Evolutionary conservation across 2,797 vertebrate species (phyloP), one percentile per base, ranked within the genome.

Genomic region (Pogonophryne albipinna): DNA sequence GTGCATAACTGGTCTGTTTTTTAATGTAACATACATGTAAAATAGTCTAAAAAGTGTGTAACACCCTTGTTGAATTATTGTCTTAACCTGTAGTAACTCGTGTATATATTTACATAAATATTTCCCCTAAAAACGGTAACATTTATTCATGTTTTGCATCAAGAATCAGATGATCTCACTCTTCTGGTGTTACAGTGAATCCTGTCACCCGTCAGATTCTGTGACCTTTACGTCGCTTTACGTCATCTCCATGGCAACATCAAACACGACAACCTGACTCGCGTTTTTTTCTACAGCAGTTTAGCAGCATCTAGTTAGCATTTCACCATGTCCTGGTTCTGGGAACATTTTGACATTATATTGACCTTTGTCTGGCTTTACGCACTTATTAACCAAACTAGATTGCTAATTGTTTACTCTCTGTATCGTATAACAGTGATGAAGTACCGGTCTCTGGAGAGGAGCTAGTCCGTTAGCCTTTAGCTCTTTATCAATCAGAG

Each of bases 401-500:
- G 27, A 27, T 0, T 27, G 3, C 27, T 27, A 1, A 27, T 4
- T 27, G 4, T 4, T 27, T 27, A 27, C 27, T 27, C 27, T 27
- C 27, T 27, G 23, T 27, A 27, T 27, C 23, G 27, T 4, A 4
- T 34, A 6, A 34, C 34, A 34, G 34, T 34, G 34, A 34, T 34
- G 8, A 34, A 8, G 34, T 34, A 34, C 34, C 34, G 27, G 27
- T 59, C 86, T 71, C 77, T 23, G 4, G 73, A 53, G 82, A 79
- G 10, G 10, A 41, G 11, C 34, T 14, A 59, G 57, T 63, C 64
- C 73, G 31, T 51, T 56, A 62, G 66, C 51, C 55, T 38, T 45
- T 66, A 65, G 38, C 66, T 55, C 57, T 46, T 65, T 19, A 90
- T 92, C 67, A 85, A 91, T 91, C 86, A 62, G 52, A 75, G 65